Base-by-base conservation (phyloP, 2,888 invertebrate genomes). In the Unio pictorum region DNA sequence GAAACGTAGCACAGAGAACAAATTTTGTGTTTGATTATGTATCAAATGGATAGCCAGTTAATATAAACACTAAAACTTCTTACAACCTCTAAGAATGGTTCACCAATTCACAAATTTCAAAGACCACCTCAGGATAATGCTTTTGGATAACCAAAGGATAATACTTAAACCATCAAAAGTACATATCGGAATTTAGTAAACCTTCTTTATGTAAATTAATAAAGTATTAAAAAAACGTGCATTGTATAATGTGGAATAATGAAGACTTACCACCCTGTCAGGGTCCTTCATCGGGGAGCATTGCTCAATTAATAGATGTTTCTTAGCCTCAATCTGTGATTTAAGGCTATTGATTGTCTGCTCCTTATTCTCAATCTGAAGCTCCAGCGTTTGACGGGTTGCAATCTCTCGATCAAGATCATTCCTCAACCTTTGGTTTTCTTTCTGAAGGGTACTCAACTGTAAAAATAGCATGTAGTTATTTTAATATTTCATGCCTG, bases 321-420 rank as follows among this genome's bases (percentile, higher is more conserved):
- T 74, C 73, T 78, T 77, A 15, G 80, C 78, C 28, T 81, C 81
- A 55, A 81, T 74, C 71, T 87, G 87, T 7, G 83, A 75, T 66
- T 84, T 81, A n/a, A 87, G 78, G 64, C 82, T 83, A 62, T 75
- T 79, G 54, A 89, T 81, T 57, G 85, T 81, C 74, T 89, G 88
- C 64, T 88, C 88, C 71, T 87, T 87, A 66, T 83, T 85, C 71
- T 88, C 87, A 5, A 87, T 74, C 74, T 89, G 89, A 66, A 88
- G 75, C 71, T 86, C 86, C 23, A 87, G 73, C 1, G 85, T 86
- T 72, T 88, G 88, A 58, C 88, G 74, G 7, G 84, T 76, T 18
- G 84, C 80, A 17, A 85, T 77, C 73, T 88, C 88, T 15, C 87
- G 81, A 62, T 89, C 89, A 55, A 89, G 69, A 70, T 89, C 88